phyloP scores from a whole-genome alignment of 2,888 invertebrate species.

The Mayetiola destructor region DNA sequence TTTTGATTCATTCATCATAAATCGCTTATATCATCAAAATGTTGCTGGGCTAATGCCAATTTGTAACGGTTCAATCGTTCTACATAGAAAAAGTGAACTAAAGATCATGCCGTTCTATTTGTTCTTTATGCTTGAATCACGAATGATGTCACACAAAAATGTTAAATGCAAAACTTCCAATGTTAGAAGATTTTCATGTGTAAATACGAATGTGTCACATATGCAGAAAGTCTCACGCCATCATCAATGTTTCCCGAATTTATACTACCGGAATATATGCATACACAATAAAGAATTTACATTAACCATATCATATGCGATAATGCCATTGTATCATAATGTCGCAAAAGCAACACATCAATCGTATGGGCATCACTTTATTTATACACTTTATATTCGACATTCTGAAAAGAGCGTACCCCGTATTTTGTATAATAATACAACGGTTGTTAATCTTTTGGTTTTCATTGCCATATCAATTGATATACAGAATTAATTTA shows the following conservation, averaged over 20 bases:
- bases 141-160: slow-evolving; percentile 2
- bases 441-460: too few species aligned
- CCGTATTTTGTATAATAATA: too few species aligned
- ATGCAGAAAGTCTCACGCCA: slow-evolving; percentile 21
- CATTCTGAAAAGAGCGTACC: too few species aligned
- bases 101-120: not conserved
- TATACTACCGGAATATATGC: too few species aligned
- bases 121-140: not conserved
- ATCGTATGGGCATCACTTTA: too few species aligned
- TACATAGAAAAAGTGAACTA: not conserved
- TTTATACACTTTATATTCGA: too few species aligned
- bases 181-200: slow-evolving; percentile 2
- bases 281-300: not conserved
- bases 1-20: too few species aligned
- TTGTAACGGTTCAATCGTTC: slow-evolving; percentile 1
- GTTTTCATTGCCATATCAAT: too few species aligned
- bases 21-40: slow-evolving; percentile 1
- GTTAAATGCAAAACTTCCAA: too few species aligned
- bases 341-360: slow-evolving; percentile 11
- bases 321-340: slow-evolving; percentile 1
- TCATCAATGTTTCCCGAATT: slow-evolving; percentile 17
- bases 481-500: too few species aligned
- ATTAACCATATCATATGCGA: not conserved
- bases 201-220: slow-evolving; percentile 15
- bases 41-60: slow-evolving; percentile 12